These are phyloP conservation scores for Cantharis flavilabris DNA, from an alignment of 2,888 invertebrate species.

Conservation along the genomic window DNA sequence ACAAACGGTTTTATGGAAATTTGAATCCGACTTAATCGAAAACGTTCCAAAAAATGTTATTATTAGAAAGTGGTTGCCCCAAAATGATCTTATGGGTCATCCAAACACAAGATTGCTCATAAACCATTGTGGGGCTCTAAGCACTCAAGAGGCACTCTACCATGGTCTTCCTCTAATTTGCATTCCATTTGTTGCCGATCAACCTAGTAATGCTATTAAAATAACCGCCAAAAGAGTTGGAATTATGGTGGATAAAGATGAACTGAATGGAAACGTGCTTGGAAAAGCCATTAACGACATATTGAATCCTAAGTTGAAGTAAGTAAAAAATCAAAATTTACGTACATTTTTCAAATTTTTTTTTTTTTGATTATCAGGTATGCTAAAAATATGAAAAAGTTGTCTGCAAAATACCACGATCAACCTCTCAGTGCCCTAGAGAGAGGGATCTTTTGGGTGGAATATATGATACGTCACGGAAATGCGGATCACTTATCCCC, in stretches of 20 bases:
- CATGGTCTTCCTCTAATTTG: constrained; percentile 39
- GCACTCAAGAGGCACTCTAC: constrained; percentile 39
- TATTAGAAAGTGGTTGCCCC: constrained; percentile 48
- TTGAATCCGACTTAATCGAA: constrained; percentile 36
- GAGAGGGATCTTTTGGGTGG: constrained; percentile 32
- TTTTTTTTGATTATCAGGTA: constrained; percentile 32
- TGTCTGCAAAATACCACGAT: constrained; percentile 32
- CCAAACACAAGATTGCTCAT: constrained; percentile 38
- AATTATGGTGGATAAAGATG: not conserved
- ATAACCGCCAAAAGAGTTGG: not conserved
- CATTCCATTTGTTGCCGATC: constrained; percentile 47
- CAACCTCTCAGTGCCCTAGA: constrained; percentile 31
- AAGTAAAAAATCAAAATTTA: not conserved
- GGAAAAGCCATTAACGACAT: not conserved
- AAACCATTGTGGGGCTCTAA: constrained; percentile 42
- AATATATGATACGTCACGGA: constrained; percentile 29
- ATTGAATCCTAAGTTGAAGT: not conserved
- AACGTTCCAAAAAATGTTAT: constrained; percentile 48
- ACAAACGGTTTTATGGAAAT: constrained; percentile 50
- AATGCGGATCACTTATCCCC: constrained; percentile 21
- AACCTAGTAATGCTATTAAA: constrained; percentile 41
- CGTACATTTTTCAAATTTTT: not conserved
- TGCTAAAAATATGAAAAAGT: constrained; percentile 20
- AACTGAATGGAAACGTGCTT: not conserved
- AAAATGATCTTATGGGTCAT: constrained; percentile 49